Evolutionary conservation across 2,888 invertebrate species (phyloP), one percentile per base, ranked within the genome.

Genomic region (Petrophora chlorosata): DNA sequence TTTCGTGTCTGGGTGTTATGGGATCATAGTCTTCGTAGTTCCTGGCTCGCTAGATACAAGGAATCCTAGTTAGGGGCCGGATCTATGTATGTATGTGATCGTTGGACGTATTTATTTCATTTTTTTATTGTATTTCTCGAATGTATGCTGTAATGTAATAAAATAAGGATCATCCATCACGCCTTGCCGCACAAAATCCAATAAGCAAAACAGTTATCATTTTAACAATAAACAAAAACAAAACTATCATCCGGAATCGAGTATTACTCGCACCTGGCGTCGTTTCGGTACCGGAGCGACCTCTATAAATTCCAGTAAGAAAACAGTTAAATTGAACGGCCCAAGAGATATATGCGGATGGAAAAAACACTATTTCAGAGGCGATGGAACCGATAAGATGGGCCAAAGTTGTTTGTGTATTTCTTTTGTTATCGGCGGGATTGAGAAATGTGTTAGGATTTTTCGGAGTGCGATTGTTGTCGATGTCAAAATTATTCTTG

Each of bases 321-420:
- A 87, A 88, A 86, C 87, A 85, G 85, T 84, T 86, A 84, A 81
- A 86, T 80, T 76, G 85, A 84, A 85, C 76, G 78, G 78, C 73
- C 70, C 56, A 38, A 58, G 67, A 83, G 81, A 86, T 85, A 82
- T 82, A 85, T 81, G 78, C 62, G 65, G 67, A 68, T 71, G 66
- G 75, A 78, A 82, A 82, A 85, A 85, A 80, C 67, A 73, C 74
- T 78, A 68, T 70, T 74, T 72, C 63, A 59, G 63, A 52, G 32
- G 45, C 57, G 59, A 65, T 60, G 56, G 58, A 50, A 41, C 35
- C 50, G 63, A 61, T 61, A 61, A 59, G 48, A 59, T 45, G 45
- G 50, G 49, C 42, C 33, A 43, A 48, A 53, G 52, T 57, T 67
- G 68, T 69, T 73, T 67, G 66, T 70, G 53, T 47, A 41, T 54